Conservation (phyloP, 2,888 invertebrate genomes). For the Cabera pusaria region DNA sequence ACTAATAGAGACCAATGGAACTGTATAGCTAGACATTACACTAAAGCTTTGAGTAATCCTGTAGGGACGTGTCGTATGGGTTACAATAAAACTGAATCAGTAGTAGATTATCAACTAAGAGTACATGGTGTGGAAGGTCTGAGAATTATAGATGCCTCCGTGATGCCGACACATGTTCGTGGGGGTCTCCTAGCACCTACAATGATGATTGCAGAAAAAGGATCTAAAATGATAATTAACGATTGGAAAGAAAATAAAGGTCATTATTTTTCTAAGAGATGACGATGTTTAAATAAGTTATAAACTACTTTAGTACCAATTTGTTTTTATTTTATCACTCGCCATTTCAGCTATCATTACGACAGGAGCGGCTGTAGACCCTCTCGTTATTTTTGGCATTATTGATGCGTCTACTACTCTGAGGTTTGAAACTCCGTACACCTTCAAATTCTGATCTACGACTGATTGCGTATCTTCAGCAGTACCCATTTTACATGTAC, state of each 20-base stretch:
- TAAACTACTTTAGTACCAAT: slow-evolving; percentile 59
- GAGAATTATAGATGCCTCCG: slow-evolving; percentile 71
- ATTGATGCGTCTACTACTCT: slow-evolving; percentile 72
- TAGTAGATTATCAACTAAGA: slow-evolving; percentile 66
- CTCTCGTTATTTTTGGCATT: slow-evolving; percentile 73
- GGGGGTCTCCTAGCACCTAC: slow-evolving; percentile 68
- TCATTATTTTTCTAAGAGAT: slow-evolving; percentile 54
- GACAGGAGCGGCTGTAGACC: slow-evolving; percentile 72
- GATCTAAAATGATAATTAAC: slow-evolving; percentile 65
- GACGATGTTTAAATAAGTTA: slow-evolving; percentile 44
- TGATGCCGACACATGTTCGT: slow-evolving; percentile 74
- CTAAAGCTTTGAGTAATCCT: slow-evolving; percentile 72
- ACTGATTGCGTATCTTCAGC: slow-evolving; percentile 64
- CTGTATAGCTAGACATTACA: slow-evolving; percentile 75
- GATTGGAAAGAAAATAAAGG: slow-evolving; percentile 74
- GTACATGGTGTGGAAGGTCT: slow-evolving; percentile 74
- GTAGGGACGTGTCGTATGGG: slow-evolving; percentile 78
- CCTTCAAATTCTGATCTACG: slow-evolving; percentile 61
- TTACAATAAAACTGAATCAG: slow-evolving; percentile 62
- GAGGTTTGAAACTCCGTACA: slow-evolving; percentile 64
- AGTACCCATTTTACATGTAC: slow-evolving; percentile 76
- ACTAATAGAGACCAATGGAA: slow-evolving; percentile 76
- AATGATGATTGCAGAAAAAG: slow-evolving; percentile 78
- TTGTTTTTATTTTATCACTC: slow-evolving; percentile 73
- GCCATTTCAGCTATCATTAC: slow-evolving; percentile 80